Conservation (phyloP, 2,888 invertebrate species). For the Eupithecia dodoneata region DNA sequence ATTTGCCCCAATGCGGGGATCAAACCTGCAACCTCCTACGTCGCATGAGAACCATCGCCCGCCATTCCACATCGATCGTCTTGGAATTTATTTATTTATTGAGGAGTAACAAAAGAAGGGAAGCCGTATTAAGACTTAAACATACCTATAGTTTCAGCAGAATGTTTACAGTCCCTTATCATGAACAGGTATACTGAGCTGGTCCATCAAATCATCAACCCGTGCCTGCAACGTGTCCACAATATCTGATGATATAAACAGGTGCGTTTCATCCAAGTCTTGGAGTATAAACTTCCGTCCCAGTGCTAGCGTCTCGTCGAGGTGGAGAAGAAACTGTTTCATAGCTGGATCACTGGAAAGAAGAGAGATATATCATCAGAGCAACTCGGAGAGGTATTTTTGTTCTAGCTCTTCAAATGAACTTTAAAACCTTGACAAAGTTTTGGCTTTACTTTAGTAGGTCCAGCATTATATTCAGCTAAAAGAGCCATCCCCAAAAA, state of each 20-base stretch:
- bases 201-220: constrained; percentile 98
- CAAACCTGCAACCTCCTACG: no score
- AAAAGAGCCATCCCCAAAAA: no score
- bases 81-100: no score
- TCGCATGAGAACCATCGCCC: no score
- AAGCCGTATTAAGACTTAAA: not conserved
- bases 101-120: no score
- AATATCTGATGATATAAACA: constrained; percentile 98
- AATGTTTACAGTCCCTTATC: constrained; percentile 87
- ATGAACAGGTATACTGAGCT: constrained; percentile 94
- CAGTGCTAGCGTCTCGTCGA: constrained; percentile 96
- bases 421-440: no score
- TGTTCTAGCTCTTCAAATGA: no score
- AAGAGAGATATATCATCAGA: constrained; percentile 13
- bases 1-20: no score
- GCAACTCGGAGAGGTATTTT: not conserved
- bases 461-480: no score
- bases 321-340: constrained; percentile 98
- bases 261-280: constrained; percentile 97
- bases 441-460: no score
- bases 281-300: constrained; percentile 98
- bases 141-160: not conserved
- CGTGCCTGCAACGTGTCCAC: constrained; percentile 93
- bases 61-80: no score
- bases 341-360: constrained; percentile 96